A percentile compares a stretch with the other conserved stretches of the same genome.
Evolutionary conservation across 2,113 vertebrate genomes (phyloP).

Genomic region (Colossoma macropomum): DNA sequence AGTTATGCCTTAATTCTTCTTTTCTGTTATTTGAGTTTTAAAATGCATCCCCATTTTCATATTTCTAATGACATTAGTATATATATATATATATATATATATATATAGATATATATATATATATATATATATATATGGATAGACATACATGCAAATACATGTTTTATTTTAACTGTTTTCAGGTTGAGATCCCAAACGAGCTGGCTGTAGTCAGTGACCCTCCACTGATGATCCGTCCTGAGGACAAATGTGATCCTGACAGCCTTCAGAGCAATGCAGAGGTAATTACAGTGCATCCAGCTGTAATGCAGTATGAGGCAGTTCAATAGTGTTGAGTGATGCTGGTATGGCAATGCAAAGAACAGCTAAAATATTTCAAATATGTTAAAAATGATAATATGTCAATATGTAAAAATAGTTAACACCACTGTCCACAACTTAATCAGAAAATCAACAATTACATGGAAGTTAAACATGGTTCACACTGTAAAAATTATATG

Average conservation of each 20-base stretch:
- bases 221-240: slow-evolving; percentile 47
- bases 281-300: slow-evolving; percentile 57
- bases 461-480: too few relatives aligned
- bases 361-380: too few relatives aligned
- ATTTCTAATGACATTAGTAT: too few relatives aligned
- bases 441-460: too few relatives aligned
- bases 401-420: too few relatives aligned
- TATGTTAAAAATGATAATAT: not conserved
- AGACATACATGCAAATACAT: not conserved
- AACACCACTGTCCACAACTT: too few relatives aligned
- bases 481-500: too few relatives aligned
- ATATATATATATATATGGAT: not conserved
- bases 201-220: slow-evolving; percentile 34
- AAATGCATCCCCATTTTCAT: too few relatives aligned
- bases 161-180: not conserved
- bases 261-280: slow-evolving; percentile 42
- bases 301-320: not conserved
- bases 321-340: not conserved
- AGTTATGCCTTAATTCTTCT: not conserved
- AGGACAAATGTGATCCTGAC: slow-evolving; percentile 69
- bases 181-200: slow-evolving; percentile 26
- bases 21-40: too few relatives aligned
- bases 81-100: not conserved
- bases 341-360: not conserved
- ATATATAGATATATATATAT: not conserved